Base-by-base conservation (phyloP, 92 coral and sea anemone species). In the Zoanthus sociatus region DNA sequence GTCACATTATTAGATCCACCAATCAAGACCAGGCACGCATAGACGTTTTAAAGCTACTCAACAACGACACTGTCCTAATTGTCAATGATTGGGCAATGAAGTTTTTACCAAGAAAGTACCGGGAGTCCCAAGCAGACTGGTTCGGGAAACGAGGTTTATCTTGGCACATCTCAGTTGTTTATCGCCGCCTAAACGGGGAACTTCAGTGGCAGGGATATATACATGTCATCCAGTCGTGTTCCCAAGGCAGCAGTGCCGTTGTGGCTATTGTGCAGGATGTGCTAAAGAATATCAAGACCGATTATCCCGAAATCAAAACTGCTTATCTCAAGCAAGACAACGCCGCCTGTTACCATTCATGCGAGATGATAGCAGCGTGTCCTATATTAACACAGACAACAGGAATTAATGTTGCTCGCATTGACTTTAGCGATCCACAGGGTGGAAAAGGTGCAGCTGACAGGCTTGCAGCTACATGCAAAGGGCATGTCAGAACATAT, bases 11-110 rank as follows among this genome's bases (percentile, higher is more conserved):
- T 8, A 55, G 88, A 63, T 85, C 87, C 5, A 26, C 54, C 8
- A 15, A 56, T 17, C 87, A 83, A 56, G 87, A 73, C 15, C 48
- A 83, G 48, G 88, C 88, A 6, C 61, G 73, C 32, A 63, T 74
- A 11, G 83, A 85, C 45, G 83, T 74, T 20, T 1, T 74, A 16
- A 11, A 85, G n/a, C 44, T 30, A 14, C 68, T 84, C 51, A 79
- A 84, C 17, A 13, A 46, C 78, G 21, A n/a, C 6, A 71, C 78
- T 0, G 78, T 48, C 30, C 13, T 83, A 3, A 70, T 83, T 13
- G 87, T 83, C 31, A 70, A 47, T 17, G 69, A 83, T n/a, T 83
- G 78, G 87, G 78, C 87, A 3, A 83, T 70, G 87, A 83, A 70
- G 51, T 83, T 83, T 33, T 21, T 83, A 6, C 87, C 73, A 5